These are phyloP conservation scores for Paraescarpia echinospica DNA, from an alignment of 1,140 invertebrate species.

Conservation along the genomic window DNA sequence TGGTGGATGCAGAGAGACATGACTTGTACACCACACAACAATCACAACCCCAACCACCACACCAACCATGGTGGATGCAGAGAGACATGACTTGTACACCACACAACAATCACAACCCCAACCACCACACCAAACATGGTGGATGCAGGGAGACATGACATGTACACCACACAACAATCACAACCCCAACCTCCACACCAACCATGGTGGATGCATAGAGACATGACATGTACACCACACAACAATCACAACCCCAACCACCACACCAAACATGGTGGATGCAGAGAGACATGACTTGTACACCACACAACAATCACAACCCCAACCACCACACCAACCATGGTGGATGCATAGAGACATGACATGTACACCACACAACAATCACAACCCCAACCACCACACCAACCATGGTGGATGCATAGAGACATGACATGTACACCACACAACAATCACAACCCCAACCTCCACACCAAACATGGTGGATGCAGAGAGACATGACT, in stretches of 20 bases:
- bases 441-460: background rate
- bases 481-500: background rate
- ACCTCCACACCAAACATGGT: background rate
- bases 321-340: background rate
- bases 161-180: background rate
- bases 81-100: no score
- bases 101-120: background rate
- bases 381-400: background rate
- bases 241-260: background rate
- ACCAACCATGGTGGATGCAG: background rate
- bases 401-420: background rate
- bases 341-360: background rate
- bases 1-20: background rate
- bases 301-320: background rate
- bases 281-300: background rate
- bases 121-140: background rate
- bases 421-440: no score
- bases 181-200: background rate
- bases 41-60: background rate
- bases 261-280: background rate
- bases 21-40: no score
- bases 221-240: no score
- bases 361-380: no score
- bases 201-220: background rate
- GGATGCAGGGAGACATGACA: background rate